Evolutionary conservation across 2,797 vertebrate species (phyloP), one percentile per base, ranked within the genome.

Genomic region (Microctenopoma steveboyesi): DNA sequence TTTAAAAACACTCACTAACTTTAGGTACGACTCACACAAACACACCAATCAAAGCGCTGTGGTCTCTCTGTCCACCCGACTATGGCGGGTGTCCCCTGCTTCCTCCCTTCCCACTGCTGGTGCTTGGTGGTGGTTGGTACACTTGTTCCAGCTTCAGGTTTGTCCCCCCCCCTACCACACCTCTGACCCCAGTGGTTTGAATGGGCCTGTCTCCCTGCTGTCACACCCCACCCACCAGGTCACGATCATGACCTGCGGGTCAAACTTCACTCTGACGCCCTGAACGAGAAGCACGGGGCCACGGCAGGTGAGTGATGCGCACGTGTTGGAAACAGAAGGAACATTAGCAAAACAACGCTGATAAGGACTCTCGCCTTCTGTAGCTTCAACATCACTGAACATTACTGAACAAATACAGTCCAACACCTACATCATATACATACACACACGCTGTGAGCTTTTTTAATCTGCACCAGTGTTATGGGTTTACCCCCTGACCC

Each of bases 171-270:
- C 13, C 22, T 5, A 18, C 30, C 30, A 30, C 28, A 30, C 7
- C 45, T 39, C 49, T 0, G 66, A 92, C 86, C 75, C 84, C 54
- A 1, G 73, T 92, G 94, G 92, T 94, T 80, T 95, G 94, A 95
- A 94, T 92, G 82, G 89, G 77, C 86, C 72, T 5, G 69, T 84
- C 12, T 72, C 91, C 82, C 91, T 88, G 84, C 86, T 93, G 89
- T 89, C 73, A 64, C 81, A 7, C 77, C 82, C 81, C 77, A 76
- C 76, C 89, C 88, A 91, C 88, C 95, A 98, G 97, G 96, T 97
- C 93, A 95, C 92, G 95, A 98, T 95, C 95, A 95, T 88, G 97
- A 97, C 92, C 95, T 92, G 86, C 95, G 95, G 93, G 94, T 95
- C 95, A 97, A 97, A 94, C 95, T 94, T 89, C 95, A 92, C 88